phyloP scores from a whole-genome alignment of 2,888 invertebrate species.

The Fragum sueziense region DNA sequence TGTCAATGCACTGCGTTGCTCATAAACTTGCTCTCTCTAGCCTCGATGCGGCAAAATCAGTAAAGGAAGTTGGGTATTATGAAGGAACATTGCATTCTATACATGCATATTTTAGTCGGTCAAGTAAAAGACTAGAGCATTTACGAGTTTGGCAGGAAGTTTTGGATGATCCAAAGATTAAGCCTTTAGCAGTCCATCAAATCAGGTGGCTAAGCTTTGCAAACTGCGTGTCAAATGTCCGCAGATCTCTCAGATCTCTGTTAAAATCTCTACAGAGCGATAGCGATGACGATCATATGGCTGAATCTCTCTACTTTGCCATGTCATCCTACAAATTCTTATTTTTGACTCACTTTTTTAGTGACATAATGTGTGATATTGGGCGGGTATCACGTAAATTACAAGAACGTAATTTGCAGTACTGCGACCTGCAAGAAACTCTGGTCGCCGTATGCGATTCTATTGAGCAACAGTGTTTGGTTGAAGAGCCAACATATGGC shows the following conservation, averaged over 20 bases:
- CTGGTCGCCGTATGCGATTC: too few relatives aligned
- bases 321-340: slow-evolving; percentile 33
- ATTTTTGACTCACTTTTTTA: slow-evolving; percentile 34
- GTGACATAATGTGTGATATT: slow-evolving; percentile 41
- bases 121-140: slow-evolving; percentile 38
- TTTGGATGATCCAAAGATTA: slow-evolving; percentile 37
- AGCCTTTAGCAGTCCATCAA: slow-evolving; percentile 30
- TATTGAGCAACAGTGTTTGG: slow-evolving; percentile 41
- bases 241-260: slow-evolving; percentile 28
- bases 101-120: slow-evolving; percentile 29
- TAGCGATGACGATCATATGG: slow-evolving; percentile 35
- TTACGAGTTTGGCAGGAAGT: slow-evolving; percentile 35
- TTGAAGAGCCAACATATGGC: slow-evolving; percentile 23
- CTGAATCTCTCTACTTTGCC: slow-evolving; percentile 17
- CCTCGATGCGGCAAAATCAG: slow-evolving; percentile 24
- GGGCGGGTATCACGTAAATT: slow-evolving; percentile 28
- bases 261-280: slow-evolving; percentile 42
- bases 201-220: slow-evolving; percentile 38
- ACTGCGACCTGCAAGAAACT: slow-evolving; percentile 14
- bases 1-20: slow-evolving; percentile 52
- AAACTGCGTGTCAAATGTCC: slow-evolving; percentile 40
- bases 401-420: slow-evolving; percentile 26
- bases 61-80: slow-evolving; percentile 33
- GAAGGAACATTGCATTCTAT: slow-evolving; percentile 31
- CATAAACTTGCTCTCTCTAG: slow-evolving; percentile 47